These are phyloP conservation scores for Rhingia campestris DNA, from an alignment of 2,888 invertebrate genomes.

Conservation along the genomic window DNA sequence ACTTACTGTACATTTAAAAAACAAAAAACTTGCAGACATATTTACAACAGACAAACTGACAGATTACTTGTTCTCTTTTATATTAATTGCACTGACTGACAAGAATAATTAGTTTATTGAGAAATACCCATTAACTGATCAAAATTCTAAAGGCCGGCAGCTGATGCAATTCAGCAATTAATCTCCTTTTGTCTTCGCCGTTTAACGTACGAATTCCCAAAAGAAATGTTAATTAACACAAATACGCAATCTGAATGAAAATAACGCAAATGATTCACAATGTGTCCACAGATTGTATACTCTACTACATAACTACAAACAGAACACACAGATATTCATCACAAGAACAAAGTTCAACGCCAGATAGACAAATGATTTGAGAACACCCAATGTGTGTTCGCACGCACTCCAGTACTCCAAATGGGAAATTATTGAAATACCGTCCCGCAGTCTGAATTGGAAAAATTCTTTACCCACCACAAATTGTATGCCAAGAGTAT, in stretches of 20 bases:
- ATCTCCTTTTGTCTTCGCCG: too few species aligned
- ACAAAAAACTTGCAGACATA: too few species aligned
- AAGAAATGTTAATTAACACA: too few species aligned
- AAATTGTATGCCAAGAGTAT: slow-evolving; percentile 30
- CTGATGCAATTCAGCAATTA: too few species aligned
- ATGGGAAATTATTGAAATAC: slow-evolving; percentile 36
- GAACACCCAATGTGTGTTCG: neutral
- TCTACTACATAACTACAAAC: neutral
- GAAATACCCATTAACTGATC: too few species aligned
- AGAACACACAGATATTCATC: neutral
- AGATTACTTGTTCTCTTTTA: too few species aligned
- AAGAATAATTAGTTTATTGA: too few species aligned
- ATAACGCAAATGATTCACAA: neutral
- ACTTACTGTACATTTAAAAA: too few species aligned
- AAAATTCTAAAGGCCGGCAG: too few species aligned
- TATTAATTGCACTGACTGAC: too few species aligned
- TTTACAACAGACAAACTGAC: too few species aligned
- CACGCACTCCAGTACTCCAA: neutral
- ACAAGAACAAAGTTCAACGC: slow-evolving; percentile 1
- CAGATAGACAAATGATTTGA: neutral
- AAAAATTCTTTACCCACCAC: neutral
- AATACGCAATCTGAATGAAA: neutral
- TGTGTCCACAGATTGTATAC: neutral
- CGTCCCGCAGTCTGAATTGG: slow-evolving; percentile 54
- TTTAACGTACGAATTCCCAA: too few species aligned